Evolutionary conservation across 2,888 invertebrate species (phyloP).

Genomic region (Candidula unifasciata): DNA sequence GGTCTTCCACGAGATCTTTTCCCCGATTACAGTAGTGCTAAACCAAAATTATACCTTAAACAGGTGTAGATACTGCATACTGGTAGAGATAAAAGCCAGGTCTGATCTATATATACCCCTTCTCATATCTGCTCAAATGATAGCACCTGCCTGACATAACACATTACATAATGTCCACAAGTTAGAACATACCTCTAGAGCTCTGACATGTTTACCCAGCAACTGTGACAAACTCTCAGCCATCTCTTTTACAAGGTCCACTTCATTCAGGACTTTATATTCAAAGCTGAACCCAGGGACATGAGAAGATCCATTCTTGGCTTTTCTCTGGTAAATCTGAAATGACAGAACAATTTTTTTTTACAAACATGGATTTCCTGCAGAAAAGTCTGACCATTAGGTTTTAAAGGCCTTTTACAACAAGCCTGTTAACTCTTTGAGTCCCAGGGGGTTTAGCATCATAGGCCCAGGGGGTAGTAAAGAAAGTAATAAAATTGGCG

Average conservation of each 20-base stretch:
- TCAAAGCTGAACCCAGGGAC: background rate
- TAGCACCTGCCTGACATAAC: background rate
- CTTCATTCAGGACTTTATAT: constrained; percentile 46
- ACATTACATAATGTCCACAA: background rate
- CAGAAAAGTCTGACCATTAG: background rate
- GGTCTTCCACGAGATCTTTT: no score
- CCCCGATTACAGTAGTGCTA: no score
- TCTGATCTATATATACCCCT: background rate
- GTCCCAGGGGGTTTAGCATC: no score
- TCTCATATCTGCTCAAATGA: background rate
- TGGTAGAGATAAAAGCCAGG: background rate
- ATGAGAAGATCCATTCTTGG: background rate
- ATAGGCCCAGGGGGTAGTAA: no score
- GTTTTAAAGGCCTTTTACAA: no score
- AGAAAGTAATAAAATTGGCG: no score
- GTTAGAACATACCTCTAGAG: constrained; percentile 52
- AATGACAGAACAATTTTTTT: background rate
- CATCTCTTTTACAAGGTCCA: constrained; percentile 54
- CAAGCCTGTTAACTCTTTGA: no score
- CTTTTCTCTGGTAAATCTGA: constrained; percentile 29
- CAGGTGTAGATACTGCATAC: no score
- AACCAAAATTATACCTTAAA: no score
- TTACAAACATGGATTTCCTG: background rate
- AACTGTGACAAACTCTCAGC: constrained; percentile 49
- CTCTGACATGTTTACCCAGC: constrained; percentile 56